Evolutionary conservation across 2,113 vertebrate genomes (phyloP).

Genomic region (Centrocercus urophasianus): DNA sequence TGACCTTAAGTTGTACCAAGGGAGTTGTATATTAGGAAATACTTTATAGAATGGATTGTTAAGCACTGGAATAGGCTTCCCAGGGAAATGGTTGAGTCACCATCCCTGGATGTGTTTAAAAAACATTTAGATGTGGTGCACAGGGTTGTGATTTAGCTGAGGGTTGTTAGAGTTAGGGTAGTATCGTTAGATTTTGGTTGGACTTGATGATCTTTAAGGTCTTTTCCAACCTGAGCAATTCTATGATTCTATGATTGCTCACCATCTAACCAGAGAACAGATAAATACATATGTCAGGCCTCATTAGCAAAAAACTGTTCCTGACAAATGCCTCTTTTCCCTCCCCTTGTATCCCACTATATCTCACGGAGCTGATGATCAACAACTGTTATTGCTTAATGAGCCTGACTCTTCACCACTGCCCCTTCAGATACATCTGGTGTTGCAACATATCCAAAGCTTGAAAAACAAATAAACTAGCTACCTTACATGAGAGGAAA

Average conservation of each 20-base stretch:
- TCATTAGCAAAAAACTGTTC: slow-evolving; percentile 23
- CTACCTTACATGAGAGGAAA: background rate
- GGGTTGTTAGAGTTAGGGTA: too few relatives aligned
- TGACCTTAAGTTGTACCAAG: too few relatives aligned
- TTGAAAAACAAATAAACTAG: background rate
- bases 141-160: too few relatives aligned
- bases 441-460: slow-evolving; percentile 23
- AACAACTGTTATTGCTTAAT: slow-evolving; percentile 30
- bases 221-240: too few relatives aligned
- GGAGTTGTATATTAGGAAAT: too few relatives aligned
- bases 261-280: slow-evolving; percentile 7
- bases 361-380: slow-evolving; percentile 23
- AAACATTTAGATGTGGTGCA: too few relatives aligned
- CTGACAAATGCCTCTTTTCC: background rate
- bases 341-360: background rate
- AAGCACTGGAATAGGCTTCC: too few relatives aligned
- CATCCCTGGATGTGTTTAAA: too few relatives aligned
- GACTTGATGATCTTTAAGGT: too few relatives aligned
- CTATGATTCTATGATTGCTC: background rate
- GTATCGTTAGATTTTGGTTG: too few relatives aligned
- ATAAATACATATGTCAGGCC: slow-evolving; percentile 36
- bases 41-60: too few relatives aligned
- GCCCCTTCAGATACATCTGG: background rate
- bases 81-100: too few relatives aligned
- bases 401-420: slow-evolving; percentile 14